Evolutionary conservation across 2,797 vertebrate species (phyloP), one percentile per base, ranked within the genome.

Genomic region (Coreius guichenoti): DNA sequence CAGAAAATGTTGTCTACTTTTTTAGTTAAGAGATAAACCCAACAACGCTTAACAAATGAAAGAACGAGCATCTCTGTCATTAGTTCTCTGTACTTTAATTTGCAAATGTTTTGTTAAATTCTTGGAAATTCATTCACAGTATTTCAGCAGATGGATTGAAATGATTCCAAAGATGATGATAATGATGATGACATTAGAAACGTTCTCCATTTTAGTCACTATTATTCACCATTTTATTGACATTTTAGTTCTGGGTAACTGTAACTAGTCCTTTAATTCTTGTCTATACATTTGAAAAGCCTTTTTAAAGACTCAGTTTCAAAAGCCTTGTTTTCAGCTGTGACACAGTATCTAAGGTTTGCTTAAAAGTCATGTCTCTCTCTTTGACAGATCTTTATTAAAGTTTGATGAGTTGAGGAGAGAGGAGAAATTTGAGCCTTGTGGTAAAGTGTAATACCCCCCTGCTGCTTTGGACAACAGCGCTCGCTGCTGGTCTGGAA

Each of bases 341-440:
- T 68, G 73, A 56, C 21, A 85, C 29, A 2, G 45, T 54, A 75
- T 65, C 74, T 80, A 75, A 83, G 36, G 33, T 82, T 86, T 88
- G 81, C 8, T 88, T 86, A 88, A 90, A 79, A 68, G 68, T 90
- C 43, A 80, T 26, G 29, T 87, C 76, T 82, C 39, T 83, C 80
- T 80, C 68, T 86, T 67, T 88, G 17, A 69, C 92, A 95, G 93
- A 92, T 94, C 19, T 80, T 73, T 43, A 90, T 95, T 72, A 69
- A 92, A 85, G 87, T 93, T 77, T 92, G 86, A 93, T 23, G 82
- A 84, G n/a, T 13, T 11, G 13, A 29, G 8, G 58, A 4, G 36
- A 21, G 43, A 65, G 43, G 31, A 19, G 83, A 86, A 81, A 79
- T 17, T 39, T 0, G 31, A 81, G 45, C 47, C 33, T 3, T 43